A percentile compares a stretch with the other conserved stretches of the same genome.
Conservation (phyloP, 2,888 invertebrate species). For the Dicroscelio sp. region DNA sequence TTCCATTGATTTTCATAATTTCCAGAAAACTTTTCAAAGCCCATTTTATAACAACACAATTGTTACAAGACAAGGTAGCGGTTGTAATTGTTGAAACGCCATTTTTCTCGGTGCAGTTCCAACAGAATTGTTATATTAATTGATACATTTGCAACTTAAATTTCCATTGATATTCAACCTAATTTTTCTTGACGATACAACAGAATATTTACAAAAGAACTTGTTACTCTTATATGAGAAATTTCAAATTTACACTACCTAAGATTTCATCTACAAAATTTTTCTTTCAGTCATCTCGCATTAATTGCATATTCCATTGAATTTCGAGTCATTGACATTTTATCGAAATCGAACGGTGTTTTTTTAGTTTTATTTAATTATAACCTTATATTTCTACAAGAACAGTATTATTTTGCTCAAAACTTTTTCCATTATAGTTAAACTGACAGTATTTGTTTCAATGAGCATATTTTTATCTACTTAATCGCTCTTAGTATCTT, state of each 20-base stretch:
- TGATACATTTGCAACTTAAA: constrained; percentile 34
- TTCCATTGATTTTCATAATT: no score
- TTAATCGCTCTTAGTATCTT: constrained; percentile 42
- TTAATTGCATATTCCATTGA: constrained; percentile 62
- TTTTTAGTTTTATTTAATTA: no score
- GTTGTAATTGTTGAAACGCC: constrained; percentile 20
- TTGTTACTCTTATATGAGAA: constrained; percentile 79
- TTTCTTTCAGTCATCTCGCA: constrained; percentile 88
- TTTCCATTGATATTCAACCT: constrained; percentile 6
- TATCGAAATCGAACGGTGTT: constrained; percentile 66
- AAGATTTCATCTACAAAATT: constrained; percentile 88
- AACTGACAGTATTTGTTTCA: constrained; percentile 48
- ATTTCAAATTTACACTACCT: constrained; percentile 88
- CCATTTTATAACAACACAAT: no score
- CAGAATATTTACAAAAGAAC: constrained; percentile 89
- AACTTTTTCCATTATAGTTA: constrained; percentile 30
- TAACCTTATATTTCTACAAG: constrained; percentile 57
- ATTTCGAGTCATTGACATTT: constrained; percentile 61
- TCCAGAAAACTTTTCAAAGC: no score
- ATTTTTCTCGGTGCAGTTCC: no score
- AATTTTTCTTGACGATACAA: constrained; percentile 84
- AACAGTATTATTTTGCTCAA: constrained; percentile 60
- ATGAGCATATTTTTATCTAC: constrained; percentile 60
- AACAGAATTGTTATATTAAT: constrained; percentile 82
- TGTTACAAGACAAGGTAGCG: no score